phyloP scores from a whole-genome alignment of 2,888 invertebrate species.

The Cecidostiba fungosa region DNA sequence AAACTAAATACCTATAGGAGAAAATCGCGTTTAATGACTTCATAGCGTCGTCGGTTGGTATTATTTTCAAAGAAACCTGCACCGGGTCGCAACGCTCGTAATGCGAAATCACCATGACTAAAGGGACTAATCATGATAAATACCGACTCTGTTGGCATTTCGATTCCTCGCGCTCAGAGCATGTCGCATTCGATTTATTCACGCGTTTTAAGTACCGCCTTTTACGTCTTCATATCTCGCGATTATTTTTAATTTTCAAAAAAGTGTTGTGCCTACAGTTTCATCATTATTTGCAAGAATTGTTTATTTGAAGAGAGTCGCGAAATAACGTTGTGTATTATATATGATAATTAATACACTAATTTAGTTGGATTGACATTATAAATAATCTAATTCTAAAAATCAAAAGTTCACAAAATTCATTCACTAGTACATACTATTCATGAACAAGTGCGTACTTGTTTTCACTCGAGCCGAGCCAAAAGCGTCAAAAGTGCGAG shows the following conservation, averaged over 20 bases:
- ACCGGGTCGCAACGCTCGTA: slow-evolving; percentile 64
- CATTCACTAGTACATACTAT: background rate
- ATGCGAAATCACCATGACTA: slow-evolving; percentile 76
- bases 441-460: background rate
- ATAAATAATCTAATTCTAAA: no score
- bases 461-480: background rate
- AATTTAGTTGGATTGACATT: no score
- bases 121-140: slow-evolving; percentile 79
- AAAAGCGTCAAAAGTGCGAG: background rate
- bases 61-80: slow-evolving; percentile 35
- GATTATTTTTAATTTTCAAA: background rate
- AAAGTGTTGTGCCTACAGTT: slow-evolving; percentile 32
- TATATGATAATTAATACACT: no score
- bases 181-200: slow-evolving; percentile 30
- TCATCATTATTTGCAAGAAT: slow-evolving; percentile 2
- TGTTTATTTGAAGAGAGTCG: background rate
- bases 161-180: slow-evolving; percentile 24
- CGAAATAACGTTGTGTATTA: no score
- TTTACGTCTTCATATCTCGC: background rate
- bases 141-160: slow-evolving; percentile 68
- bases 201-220: background rate
- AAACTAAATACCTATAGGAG: slow-evolving; percentile 19
- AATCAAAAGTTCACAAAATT: no score
- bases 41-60: slow-evolving; percentile 20
- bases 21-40: slow-evolving; percentile 44